Evolutionary conservation across 1,140 invertebrate genomes (phyloP).

Genomic region (Drosophila guanche): DNA sequence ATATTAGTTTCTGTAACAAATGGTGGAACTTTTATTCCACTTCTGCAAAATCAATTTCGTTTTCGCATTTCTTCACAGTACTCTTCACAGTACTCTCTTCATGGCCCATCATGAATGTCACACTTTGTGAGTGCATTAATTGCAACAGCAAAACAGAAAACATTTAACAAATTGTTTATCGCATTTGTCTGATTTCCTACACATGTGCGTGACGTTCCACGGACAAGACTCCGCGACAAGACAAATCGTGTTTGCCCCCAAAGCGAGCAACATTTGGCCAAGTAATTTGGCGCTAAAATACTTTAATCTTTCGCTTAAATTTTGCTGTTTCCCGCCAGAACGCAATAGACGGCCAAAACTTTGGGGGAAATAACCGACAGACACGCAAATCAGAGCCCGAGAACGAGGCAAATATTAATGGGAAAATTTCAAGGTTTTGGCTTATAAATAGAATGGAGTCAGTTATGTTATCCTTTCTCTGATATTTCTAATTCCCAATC

Average conservation of each 20-base stretch:
- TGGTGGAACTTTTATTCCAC: too few species aligned
- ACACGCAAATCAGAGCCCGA: conserved; percentile 43
- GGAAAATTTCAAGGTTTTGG: conserved; percentile 48
- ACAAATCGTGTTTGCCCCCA: conserved; percentile 30
- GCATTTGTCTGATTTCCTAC: conserved; percentile 32
- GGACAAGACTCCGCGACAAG: conserved; percentile 8
- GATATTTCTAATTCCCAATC: not conserved
- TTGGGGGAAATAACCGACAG: conserved; percentile 16
- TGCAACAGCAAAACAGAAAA: conserved; percentile 49
- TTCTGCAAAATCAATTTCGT: too few species aligned
- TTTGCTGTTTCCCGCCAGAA: conserved; percentile 14
- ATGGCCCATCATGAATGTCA: conserved; percentile 12
- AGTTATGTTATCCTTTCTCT: conserved; percentile 2
- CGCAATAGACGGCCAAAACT: conserved; percentile 25
- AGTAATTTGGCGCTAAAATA: conserved; percentile 18
- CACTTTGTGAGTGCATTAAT: conserved; percentile 57
- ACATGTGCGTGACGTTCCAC: conserved; percentile 15
- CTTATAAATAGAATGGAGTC: conserved; percentile 48
- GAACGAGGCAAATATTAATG: conserved; percentile 20
- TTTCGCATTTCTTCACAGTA: conserved; percentile 12
- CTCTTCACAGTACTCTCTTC: conserved; percentile 1
- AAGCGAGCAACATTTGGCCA: conserved; percentile 11
- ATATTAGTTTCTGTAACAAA: too few species aligned
- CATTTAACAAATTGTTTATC: conserved; percentile 60
- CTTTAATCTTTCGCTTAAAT: conserved; percentile 33